Conservation (phyloP, 2,113 vertebrate species). For the Serinus canaria region DNA sequence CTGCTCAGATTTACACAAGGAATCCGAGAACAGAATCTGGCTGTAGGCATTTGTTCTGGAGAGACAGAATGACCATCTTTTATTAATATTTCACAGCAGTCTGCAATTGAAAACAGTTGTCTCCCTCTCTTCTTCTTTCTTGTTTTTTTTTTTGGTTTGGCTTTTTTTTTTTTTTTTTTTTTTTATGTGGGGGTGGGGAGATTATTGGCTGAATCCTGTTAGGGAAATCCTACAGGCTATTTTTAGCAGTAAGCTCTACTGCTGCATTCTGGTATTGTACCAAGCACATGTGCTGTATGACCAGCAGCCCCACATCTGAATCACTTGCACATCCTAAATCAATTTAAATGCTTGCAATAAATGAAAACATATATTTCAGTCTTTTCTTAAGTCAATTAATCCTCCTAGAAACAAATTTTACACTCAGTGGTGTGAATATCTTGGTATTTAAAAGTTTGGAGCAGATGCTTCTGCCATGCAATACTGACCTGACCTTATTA, state of each 20-base stretch:
- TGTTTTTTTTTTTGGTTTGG: not conserved
- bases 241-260: slow-evolving; percentile 58
- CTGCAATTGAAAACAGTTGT: slow-evolving; percentile 71
- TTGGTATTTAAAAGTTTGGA: not conserved
- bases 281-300: slow-evolving; percentile 51
- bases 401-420: slow-evolving; percentile 8
- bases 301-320: slow-evolving; percentile 55
- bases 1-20: slow-evolving; percentile 52
- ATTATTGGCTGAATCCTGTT: slow-evolving; percentile 56
- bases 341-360: slow-evolving; percentile 58
- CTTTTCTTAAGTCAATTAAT: slow-evolving; percentile 48
- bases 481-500: not conserved
- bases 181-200: not conserved
- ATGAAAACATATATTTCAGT: slow-evolving; percentile 18
- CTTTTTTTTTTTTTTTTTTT: not conserved
- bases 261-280: slow-evolving; percentile 36
- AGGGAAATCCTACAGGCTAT: slow-evolving; percentile 68
- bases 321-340: slow-evolving; percentile 62
- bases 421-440: not conserved
- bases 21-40: slow-evolving; percentile 54
- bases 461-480: not conserved
- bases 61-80: slow-evolving; percentile 60
- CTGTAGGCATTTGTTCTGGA: slow-evolving; percentile 46
- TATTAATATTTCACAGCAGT: slow-evolving; percentile 67
- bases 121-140: not conserved